Conservation (phyloP, 2,888 invertebrate species). For the Pammene aurita region DNA sequence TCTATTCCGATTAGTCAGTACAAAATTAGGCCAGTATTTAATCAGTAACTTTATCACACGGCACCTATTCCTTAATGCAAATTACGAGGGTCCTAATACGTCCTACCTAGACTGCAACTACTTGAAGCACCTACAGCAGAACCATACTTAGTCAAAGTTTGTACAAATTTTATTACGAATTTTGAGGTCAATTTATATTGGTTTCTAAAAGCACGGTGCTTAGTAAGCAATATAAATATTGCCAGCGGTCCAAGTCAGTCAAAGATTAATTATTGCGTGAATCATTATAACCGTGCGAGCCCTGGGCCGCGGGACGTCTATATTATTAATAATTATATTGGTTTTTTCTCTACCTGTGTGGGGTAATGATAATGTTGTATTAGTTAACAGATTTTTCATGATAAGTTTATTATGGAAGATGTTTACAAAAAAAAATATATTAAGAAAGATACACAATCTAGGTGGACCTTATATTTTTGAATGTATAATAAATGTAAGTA, state of each 20-base stretch:
- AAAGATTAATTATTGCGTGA: constrained; percentile 74
- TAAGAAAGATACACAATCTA: too few species aligned
- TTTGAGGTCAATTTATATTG: background rate
- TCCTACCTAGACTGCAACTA: too few species aligned
- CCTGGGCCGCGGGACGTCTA: constrained; percentile 62
- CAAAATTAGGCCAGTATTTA: too few species aligned
- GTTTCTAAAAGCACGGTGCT: background rate
- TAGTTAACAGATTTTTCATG: constrained; percentile 51
- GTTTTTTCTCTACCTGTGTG: constrained; percentile 53
- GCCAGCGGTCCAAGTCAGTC: constrained; percentile 51
- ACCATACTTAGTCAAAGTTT: too few species aligned
- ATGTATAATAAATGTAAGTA: too few species aligned
- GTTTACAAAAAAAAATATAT: background rate
- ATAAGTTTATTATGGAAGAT: background rate
- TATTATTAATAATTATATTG: constrained; percentile 61
- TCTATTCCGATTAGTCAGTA: too few species aligned
- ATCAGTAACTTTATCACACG: too few species aligned
- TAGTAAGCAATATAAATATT: background rate
- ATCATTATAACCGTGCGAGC: constrained; percentile 58
- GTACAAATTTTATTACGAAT: background rate
- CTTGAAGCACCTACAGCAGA: too few species aligned
- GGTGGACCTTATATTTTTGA: too few species aligned
- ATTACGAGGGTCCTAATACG: too few species aligned
- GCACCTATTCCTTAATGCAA: too few species aligned
- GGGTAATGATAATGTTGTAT: constrained; percentile 63